Base-by-base conservation (phyloP, 2,113 vertebrate genomes). In the Tamias sibiricus region DNA sequence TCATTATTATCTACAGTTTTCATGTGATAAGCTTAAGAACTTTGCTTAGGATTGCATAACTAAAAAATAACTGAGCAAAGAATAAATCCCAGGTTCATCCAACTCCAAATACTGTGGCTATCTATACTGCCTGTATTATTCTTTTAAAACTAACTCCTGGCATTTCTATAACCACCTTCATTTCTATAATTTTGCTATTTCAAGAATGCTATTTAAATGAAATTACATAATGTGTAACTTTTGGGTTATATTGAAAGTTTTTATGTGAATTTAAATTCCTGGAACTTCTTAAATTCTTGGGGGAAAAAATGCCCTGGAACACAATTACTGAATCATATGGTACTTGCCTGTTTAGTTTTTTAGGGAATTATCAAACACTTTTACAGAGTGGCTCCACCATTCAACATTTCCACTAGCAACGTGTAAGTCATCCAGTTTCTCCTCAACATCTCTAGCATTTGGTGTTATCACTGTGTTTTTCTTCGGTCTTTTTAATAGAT, bases 131-230 rank as follows among this genome's bases (percentile, higher is more conserved):
- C n/a, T 74, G 8, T 77, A 8, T 88, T 91, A 47, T 71, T 49
- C 66, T 69, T 83, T 95, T 64, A 49, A 75, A 89, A 88, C 74
- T 72, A 74, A 66, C 19, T 84, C 26, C 54, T 91, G 20, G 4
- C 5, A 92, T 92, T 75, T 84, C 77, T 80, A 22, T n/a, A 85
- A 52, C 20, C 30, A 26, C 35, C 42, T 72, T 54, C 12, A 85
- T 79, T 85, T 88, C 40, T 69, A 76, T 57, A 93, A 84, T 72
- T 87, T 57, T 82, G 26, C 68, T 37, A 83, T 83, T 94, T 71
- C 16, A 76, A 87, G 52, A 90, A 69, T 86, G 30, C n/a, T 77
- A 64, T 72, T 69, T 77, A 82, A 87, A 77, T 77, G 16, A 16
- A 64, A 86, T 81, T 42, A 54, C 19, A 54, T 24, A 40, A 57